Evolutionary conservation across 2,113 vertebrate species (phyloP).

Genomic region (Limanda limanda): DNA sequence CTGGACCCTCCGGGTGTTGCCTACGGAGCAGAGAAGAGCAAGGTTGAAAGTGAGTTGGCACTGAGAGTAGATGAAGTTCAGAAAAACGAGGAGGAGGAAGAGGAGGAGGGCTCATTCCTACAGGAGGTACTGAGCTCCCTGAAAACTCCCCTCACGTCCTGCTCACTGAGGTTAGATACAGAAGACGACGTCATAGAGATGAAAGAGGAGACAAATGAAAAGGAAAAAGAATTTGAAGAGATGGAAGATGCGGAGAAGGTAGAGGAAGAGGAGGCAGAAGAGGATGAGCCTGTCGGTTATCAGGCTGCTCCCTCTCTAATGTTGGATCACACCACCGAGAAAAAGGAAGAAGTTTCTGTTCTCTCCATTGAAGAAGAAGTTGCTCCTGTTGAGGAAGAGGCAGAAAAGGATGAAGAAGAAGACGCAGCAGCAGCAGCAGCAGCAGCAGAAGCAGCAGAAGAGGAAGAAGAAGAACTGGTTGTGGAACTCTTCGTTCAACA

Average conservation of each 20-base stretch:
- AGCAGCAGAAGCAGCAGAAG: slow-evolving; percentile 30
- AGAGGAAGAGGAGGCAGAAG: slow-evolving; percentile 24
- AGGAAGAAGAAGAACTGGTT: slow-evolving; percentile 28
- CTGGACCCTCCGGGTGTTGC: slow-evolving; percentile 31
- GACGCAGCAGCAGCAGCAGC: slow-evolving; percentile 5
- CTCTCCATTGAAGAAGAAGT: slow-evolving; percentile 20
- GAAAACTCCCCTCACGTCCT: slow-evolving; percentile 69
- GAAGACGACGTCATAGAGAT: slow-evolving; percentile 46
- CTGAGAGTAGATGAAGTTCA: slow-evolving; percentile 17
- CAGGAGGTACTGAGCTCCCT: slow-evolving; percentile 82
- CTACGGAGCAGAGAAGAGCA: slow-evolving; percentile 12
- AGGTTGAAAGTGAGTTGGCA: slow-evolving; percentile 1
- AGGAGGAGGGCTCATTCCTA: slow-evolving; percentile 74
- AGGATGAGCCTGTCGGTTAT: slow-evolving; percentile 1
- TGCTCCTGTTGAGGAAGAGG: slow-evolving; percentile 22
- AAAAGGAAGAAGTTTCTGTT: slow-evolving; percentile 21
- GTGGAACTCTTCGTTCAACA: slow-evolving; percentile 43
- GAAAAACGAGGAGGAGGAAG: slow-evolving; percentile 43
- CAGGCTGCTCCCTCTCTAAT: neutral
- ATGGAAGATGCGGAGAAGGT: slow-evolving; percentile 32
- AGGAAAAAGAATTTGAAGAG: slow-evolving; percentile 14
- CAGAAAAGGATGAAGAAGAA: neutral
- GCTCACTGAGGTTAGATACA: slow-evolving; percentile 46
- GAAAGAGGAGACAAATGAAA: slow-evolving; percentile 34
- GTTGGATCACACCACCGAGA: neutral